Percentiles rank a stretch among this genome's conserved stretches.
Conservation (phyloP, 64 coral and sea anemone species). For the Montipora foliosa region DNA sequence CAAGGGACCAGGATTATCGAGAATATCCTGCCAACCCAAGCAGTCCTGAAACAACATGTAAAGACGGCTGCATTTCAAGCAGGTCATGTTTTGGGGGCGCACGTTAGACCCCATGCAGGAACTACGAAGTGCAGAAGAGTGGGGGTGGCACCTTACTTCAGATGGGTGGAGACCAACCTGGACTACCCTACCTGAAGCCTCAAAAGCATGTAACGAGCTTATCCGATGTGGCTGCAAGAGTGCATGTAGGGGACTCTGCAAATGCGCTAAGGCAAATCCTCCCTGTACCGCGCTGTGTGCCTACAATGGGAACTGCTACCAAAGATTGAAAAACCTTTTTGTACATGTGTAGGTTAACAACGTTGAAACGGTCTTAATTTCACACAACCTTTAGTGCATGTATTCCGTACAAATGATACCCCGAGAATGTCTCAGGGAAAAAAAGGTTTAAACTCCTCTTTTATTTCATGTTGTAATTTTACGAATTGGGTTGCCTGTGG, state of each 20-base stretch:
- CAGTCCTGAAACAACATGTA: slow-evolving; percentile 26
- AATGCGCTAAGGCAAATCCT: slow-evolving; percentile 41
- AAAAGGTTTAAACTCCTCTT: not conserved
- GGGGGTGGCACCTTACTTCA: slow-evolving; percentile 48
- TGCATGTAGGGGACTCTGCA: slow-evolving; percentile 58
- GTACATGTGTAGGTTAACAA: no score
- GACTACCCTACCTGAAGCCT: slow-evolving; percentile 49
- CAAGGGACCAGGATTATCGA: slow-evolving; percentile 61
- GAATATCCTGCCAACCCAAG: slow-evolving; percentile 52
- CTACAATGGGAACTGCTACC: slow-evolving; percentile 22
- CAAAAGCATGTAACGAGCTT: slow-evolving; percentile 58
- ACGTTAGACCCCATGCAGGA: slow-evolving; percentile 51
- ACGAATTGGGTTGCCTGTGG: slow-evolving; percentile 56
- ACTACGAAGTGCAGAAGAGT: slow-evolving; percentile 62
- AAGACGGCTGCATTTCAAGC: slow-evolving; percentile 60
- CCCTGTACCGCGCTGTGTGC: slow-evolving; percentile 41
- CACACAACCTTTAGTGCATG: no score
- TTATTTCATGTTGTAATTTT: not conserved
- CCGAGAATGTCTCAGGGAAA: not conserved
- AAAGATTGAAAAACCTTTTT: not conserved
- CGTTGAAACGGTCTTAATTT: no score
- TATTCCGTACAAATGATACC: no score
- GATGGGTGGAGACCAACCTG: slow-evolving; percentile 49
- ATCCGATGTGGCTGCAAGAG: slow-evolving; percentile 61
- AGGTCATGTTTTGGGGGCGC: slow-evolving; percentile 38